Evolutionary conservation across 53 echinoderm and acorn worm genomes (phyloP).

Genomic region (Paelopatides confundens): DNA sequence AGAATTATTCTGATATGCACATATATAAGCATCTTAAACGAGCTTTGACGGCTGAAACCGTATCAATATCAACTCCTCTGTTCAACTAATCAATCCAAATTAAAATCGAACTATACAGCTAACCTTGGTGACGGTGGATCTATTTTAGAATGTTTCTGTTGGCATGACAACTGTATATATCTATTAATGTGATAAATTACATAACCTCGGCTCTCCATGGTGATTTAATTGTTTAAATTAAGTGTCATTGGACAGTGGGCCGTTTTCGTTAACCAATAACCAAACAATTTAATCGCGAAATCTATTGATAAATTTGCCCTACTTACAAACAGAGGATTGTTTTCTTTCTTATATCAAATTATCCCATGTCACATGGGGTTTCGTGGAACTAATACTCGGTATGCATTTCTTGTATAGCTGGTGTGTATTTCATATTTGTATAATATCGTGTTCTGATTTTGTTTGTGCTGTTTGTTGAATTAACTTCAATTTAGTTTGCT

Average conservation of each 20-base stretch:
- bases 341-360: conserved; percentile 2
- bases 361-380: background rate
- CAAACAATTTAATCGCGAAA: background rate
- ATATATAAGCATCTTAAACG: no score
- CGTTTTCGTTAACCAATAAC: background rate
- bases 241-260: background rate
- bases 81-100: no score
- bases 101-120: background rate
- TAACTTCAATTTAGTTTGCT: background rate
- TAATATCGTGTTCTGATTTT: background rate
- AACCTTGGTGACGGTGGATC: background rate
- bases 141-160: background rate
- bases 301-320: background rate
- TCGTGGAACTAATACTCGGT: background rate
- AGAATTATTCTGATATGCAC: no score
- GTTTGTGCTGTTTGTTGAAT: background rate
- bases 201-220: background rate
- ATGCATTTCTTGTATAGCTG: background rate
- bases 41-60: no score
- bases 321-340: background rate
- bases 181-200: background rate
- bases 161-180: background rate
- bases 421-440: background rate
- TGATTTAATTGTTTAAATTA: background rate
- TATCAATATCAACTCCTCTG: no score